Base-by-base conservation (phyloP, 2,797 vertebrate genomes). In the Tiaroga cobitis region DNA sequence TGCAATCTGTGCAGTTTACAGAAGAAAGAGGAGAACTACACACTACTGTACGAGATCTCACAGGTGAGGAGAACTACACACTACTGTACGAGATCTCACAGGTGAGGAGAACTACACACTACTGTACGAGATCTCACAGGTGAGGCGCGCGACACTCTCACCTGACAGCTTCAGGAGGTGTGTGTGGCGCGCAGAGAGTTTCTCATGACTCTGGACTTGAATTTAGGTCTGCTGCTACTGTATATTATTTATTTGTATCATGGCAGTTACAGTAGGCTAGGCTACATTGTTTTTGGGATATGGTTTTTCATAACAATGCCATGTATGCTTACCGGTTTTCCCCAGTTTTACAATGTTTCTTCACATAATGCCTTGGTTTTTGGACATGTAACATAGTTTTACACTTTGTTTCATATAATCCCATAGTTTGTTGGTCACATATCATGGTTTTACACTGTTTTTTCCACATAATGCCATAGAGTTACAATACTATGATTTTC, bases 1-100 rank as follows among this genome's bases (percentile, higher is more conserved):
- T 97, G 96, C 96, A 97, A 96, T 96, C 94, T 97, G 93, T 97
- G 97, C 94, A 96, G 96, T 95, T 96, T 97, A 93, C 96, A 96
- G 95, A 97, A 97, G 93, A 95, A 96, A 95, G 96, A 97, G 91
- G 97, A 97, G 85, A 96, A 96, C 93, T 97, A 97, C 94, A 97
- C 96, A 96, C 95, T 97, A 94, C 96, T 97, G n/a, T 97, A 97
- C 92, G 97, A 97, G 96, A 96, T 97, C 94, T 95, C 96, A 89
- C 96, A 97, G 96, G 46, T 49, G 46, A 49, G 46, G 46, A 49
- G 15, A 49, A 46, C 46, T 46, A 46, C 46, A 46, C 46, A 46
- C 46, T 46, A 43, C 10, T 43, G 41, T 11, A 11, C 41, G 41
- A 39, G 39, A 39, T 39, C 39, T 9, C 43, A 43, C 43, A 43